Base-by-base conservation (phyloP, 2,888 invertebrate genomes). In the Hartigia nigra region DNA sequence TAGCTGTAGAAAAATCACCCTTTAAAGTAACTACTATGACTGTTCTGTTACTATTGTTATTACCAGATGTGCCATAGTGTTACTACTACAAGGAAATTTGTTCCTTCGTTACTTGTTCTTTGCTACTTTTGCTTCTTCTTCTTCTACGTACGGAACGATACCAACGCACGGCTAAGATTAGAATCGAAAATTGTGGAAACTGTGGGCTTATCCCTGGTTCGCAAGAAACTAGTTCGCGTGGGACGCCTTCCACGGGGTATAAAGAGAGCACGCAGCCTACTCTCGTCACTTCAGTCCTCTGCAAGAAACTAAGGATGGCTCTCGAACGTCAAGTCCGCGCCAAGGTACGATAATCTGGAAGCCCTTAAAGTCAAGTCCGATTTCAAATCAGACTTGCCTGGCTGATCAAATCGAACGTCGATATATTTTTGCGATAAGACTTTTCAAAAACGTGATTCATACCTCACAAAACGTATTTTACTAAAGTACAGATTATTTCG, bases 311-410 rank as follows among this genome's bases (percentile, higher is more conserved):
- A 83, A 93, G 93, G 91, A 97, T 97, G 97, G 97, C 97, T 95
- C 95, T 97, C 93, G 97, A 97, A 95, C 96, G 97, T 93, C 96
- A 96, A 95, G 96, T 97, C 93, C 96, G 96, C 92, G 95, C 95
- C 92, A 97, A 97, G 96, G 97, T 97, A 91, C 83, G 55, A 55
- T 55, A 55, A 23, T 23, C 55, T 55, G 55, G 23, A 55, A 55
- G 23, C 55, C 55, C 55, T 55, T 55, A 55, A 55, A 55, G 9
- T 55, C 23, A 23, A 9, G 9, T 55, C 2, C 55, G 9, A 23
- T 23, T 23, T 23, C 9, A 23, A 23, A 55, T 55, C 55, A 23
- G 55, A 55, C 14, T 9, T 23, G 14, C 55, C 23, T 23, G 9
- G 23, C 55, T 23, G 55, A 55, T 55, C 14, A 23, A 9, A 23